Conservation (phyloP, 2,113 vertebrate genomes). For the Thomomys bottae region DNA sequence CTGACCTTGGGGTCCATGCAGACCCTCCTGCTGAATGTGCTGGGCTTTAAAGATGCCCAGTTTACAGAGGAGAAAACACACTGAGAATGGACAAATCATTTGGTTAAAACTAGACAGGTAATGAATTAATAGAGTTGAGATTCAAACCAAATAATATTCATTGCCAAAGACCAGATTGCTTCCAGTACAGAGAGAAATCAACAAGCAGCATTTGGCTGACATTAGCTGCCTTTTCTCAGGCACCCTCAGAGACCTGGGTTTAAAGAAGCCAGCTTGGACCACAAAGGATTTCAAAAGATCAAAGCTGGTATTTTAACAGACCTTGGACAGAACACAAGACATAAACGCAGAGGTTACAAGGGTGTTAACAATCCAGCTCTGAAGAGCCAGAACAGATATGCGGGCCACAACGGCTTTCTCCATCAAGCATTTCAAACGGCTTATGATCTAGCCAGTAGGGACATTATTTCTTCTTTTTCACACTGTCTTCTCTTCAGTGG, state of each 20-base stretch:
- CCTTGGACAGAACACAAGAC: conserved; percentile 68
- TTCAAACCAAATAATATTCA: conserved; percentile 27
- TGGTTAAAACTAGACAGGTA: conserved; percentile 10
- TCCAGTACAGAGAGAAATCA: conserved; percentile 32
- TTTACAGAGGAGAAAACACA: conserved; percentile 14
- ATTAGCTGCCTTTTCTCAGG: conserved; percentile 67
- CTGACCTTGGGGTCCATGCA: neutral
- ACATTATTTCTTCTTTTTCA: conserved; percentile 44
- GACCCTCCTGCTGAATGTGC: neutral
- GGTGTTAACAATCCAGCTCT: conserved; percentile 58
- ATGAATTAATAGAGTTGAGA: conserved; percentile 35
- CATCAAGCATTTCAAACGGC: conserved; percentile 58
- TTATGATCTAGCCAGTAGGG: conserved; percentile 66
- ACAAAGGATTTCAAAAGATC: conserved; percentile 76
- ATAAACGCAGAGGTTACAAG: conserved; percentile 58
- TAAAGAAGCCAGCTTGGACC: conserved; percentile 62
- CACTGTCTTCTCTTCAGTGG: conserved; percentile 24
- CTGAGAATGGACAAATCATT: conserved; percentile 1
- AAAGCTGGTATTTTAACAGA: conserved; percentile 78
- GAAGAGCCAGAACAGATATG: conserved; percentile 52
- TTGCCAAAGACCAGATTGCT: neutral
- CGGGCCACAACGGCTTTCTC: conserved; percentile 36
- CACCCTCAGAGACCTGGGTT: conserved; percentile 58
- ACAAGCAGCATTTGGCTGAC: conserved; percentile 64
- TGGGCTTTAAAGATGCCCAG: neutral